These are phyloP conservation scores for Balaeniceps rex DNA, from an alignment of 2,113 vertebrate species.

Conservation along the genomic window DNA sequence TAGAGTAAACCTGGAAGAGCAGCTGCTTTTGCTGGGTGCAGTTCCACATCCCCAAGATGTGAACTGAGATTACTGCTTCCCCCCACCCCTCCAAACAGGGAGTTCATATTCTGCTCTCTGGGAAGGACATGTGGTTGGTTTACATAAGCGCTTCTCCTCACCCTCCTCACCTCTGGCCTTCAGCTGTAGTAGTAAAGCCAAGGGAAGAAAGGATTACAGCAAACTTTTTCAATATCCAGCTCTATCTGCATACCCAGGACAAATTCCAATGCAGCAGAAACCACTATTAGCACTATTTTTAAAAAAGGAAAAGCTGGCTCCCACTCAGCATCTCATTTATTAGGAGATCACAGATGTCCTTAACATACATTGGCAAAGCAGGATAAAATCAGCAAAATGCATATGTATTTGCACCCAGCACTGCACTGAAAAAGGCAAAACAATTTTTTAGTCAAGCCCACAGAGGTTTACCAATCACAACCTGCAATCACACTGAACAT, in stretches of 20 bases:
- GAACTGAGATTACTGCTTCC: neutral
- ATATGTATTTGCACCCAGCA: neutral
- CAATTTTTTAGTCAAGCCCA: neutral
- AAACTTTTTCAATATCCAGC: neutral
- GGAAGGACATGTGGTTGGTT: neutral
- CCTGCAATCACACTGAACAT: neutral
- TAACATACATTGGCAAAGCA: neutral
- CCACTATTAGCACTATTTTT: neutral
- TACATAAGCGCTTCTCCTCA: neutral
- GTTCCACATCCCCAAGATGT: neutral
- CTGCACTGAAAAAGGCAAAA: neutral
- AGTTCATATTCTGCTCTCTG: neutral
- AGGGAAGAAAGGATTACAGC: neutral
- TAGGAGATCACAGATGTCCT: neutral
- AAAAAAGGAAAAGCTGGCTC: neutral
- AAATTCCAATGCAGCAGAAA: neutral
- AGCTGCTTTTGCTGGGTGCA: neutral
- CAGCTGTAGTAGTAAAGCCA: neutral
- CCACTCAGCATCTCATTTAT: neutral
- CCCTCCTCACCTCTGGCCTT: neutral
- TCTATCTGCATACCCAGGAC: neutral
- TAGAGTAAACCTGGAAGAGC: neutral
- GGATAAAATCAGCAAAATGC: conserved; percentile 10
- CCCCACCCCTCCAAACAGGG: neutral
- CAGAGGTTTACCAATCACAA: neutral